A percentile compares a stretch with the other conserved stretches of the same genome.
phyloP scores from a whole-genome alignment of 2,888 invertebrate species.

The Rhagium mordax region DNA sequence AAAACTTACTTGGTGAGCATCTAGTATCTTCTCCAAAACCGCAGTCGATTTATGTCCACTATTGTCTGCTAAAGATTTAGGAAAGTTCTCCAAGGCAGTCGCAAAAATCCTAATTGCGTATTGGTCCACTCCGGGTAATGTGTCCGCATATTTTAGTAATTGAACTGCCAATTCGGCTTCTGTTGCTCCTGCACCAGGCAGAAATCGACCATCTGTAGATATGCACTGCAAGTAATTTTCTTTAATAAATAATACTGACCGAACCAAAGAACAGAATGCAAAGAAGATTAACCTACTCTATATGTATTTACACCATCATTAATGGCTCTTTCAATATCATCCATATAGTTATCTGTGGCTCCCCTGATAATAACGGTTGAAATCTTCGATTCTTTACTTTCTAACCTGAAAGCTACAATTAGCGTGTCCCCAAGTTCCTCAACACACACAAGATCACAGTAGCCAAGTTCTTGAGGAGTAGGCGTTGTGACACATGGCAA shows the following conservation, averaged over 20 bases:
- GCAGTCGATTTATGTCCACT: conserved; percentile 92
- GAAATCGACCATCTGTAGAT: conserved; percentile 73
- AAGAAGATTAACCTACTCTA: no score
- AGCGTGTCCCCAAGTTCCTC: conserved; percentile 97
- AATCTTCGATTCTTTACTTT: conserved; percentile 87
- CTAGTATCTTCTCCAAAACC: conserved; percentile 89
- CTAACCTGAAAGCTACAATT: conserved; percentile 93
- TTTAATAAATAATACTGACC: no score
- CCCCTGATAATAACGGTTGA: conserved; percentile 96
- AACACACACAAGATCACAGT: conserved; percentile 89
- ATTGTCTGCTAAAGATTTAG: conserved; percentile 95
- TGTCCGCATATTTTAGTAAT: conserved; percentile 90
- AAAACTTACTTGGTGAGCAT: conserved; percentile 82
- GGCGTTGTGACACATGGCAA: conserved; percentile 82
- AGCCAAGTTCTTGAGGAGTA: conserved; percentile 91
- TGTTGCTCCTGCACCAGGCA: conserved; percentile 96
- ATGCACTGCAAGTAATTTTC: conserved; percentile 61
- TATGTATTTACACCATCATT: conserved; percentile 99
- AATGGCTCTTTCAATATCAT: conserved; percentile 97
- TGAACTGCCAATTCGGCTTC: conserved; percentile 95
- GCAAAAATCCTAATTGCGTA: conserved; percentile 97
- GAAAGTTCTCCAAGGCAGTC: conserved; percentile 89
- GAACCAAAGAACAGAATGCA: no score
- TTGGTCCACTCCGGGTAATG: conserved; percentile 94
- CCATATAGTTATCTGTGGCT: conserved; percentile 98